A percentile compares a stretch with the other conserved stretches of the same genome.
These are phyloP conservation scores for Menidia beryllina DNA, from an alignment of 2,113 vertebrate species.

Conservation along the genomic window DNA sequence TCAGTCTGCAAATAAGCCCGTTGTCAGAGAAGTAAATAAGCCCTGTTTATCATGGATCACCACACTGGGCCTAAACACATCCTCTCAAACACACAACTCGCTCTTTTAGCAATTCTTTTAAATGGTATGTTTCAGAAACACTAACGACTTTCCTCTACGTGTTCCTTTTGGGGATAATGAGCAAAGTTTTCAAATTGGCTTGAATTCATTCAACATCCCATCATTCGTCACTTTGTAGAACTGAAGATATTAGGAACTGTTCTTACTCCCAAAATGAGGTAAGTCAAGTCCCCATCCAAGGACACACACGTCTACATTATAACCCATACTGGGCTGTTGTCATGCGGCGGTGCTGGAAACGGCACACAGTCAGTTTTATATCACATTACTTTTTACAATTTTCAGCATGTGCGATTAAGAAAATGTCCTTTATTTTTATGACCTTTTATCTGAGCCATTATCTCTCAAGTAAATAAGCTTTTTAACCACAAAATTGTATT, in stretches of 20 bases:
- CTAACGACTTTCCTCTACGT: constrained; percentile 16
- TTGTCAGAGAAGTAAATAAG: constrained; percentile 43
- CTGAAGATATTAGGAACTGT: constrained; percentile 24
- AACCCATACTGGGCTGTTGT: no score
- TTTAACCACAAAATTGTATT: neutral
- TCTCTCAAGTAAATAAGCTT: constrained; percentile 2
- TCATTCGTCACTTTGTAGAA: constrained; percentile 23
- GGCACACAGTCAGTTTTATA: neutral
- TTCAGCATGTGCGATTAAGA: neutral
- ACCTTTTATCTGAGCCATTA: neutral
- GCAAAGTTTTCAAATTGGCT: no score
- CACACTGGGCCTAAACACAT: constrained; percentile 20
- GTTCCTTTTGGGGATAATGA: constrained; percentile 4
- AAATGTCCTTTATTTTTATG: neutral
- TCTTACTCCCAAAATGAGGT: no score
- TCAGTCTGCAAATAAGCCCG: constrained; percentile 71
- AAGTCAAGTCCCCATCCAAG: constrained; percentile 10
- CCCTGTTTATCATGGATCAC: constrained; percentile 53
- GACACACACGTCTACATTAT: constrained; percentile 19
- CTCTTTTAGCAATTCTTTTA: constrained; percentile 30
- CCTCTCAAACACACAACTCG: constrained; percentile 30
- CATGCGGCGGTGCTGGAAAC: neutral
- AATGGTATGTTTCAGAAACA: constrained; percentile 23
- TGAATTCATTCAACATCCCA: constrained; percentile 22
- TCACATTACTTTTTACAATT: neutral